Conservation (phyloP, 1,140 invertebrate species). For the Pachyrhynchus sulphureomaculatus region DNA sequence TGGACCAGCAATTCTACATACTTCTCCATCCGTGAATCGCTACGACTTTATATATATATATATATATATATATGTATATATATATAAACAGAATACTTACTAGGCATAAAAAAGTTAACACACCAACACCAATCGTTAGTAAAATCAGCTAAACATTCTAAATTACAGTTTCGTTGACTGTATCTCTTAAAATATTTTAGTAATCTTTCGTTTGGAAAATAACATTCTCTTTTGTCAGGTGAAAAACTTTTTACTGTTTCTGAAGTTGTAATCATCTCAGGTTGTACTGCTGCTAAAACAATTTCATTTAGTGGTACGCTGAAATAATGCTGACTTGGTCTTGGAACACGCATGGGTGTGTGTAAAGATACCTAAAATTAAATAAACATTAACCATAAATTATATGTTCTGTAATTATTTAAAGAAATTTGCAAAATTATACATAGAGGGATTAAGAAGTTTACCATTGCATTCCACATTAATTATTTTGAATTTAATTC, state of each 20-base stretch:
- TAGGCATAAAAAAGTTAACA: constrained; percentile 27
- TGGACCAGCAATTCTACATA: too few species aligned
- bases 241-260: constrained; percentile 39
- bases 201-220: constrained; percentile 61
- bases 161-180: constrained; percentile 16
- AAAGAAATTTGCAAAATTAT: too few species aligned
- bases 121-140: constrained; percentile 23
- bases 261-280: constrained; percentile 28
- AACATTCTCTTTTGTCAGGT: constrained; percentile 33
- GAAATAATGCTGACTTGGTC: constrained; percentile 56
- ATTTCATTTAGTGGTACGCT: constrained; percentile 56
- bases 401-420: too few species aligned
- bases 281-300: constrained; percentile 39
- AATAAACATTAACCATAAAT: too few species aligned
- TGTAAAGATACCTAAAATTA: constrained; percentile 59
- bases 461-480: too few species aligned
- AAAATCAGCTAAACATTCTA: constrained; percentile 26
- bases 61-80: too few species aligned
- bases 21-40: too few species aligned
- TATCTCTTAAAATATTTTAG: constrained; percentile 44
- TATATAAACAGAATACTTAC: too few species aligned
- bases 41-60: too few species aligned
- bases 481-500: too few species aligned
- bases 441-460: too few species aligned
- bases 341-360: constrained; percentile 57